phyloP scores from a whole-genome alignment of 2,797 vertebrate species.

The Hyperoplus immaculatus region DNA sequence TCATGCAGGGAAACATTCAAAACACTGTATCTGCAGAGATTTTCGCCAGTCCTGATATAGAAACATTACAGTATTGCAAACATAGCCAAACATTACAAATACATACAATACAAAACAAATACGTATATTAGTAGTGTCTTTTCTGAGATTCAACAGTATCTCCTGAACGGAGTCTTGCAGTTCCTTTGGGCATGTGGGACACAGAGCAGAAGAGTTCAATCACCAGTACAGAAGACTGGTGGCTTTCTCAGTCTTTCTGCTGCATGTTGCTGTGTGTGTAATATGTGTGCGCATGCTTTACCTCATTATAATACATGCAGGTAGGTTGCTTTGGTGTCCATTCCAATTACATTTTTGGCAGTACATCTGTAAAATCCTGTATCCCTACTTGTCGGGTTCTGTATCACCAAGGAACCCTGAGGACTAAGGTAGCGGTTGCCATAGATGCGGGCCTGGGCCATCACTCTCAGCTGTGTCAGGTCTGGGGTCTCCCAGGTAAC shows the following conservation, averaged over 20 bases:
- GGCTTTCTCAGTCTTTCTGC: slow-evolving; percentile 23
- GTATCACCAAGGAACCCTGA: slow-evolving; percentile 92
- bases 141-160: slow-evolving; percentile 73
- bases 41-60: slow-evolving; percentile 24
- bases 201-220: slow-evolving; percentile 44
- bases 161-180: slow-evolving; percentile 79
- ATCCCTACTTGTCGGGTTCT: slow-evolving; percentile 89
- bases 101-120: slow-evolving; percentile 38
- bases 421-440: slow-evolving; percentile 93
- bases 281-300: slow-evolving; percentile 18
- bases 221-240: slow-evolving; percentile 26
- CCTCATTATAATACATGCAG: slow-evolving; percentile 90
- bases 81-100: slow-evolving; percentile 39
- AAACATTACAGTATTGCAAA: slow-evolving; percentile 42
- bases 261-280: slow-evolving; percentile 20
- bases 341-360: slow-evolving; percentile 92
- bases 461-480: slow-evolving; percentile 85
- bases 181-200: slow-evolving; percentile 74
- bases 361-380: slow-evolving; percentile 94
- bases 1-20: slow-evolving; percentile 18
- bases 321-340: slow-evolving; percentile 92
- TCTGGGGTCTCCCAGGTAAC: slow-evolving; percentile 95
- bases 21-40: slow-evolving; percentile 8
- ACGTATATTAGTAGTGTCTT: slow-evolving; percentile 52
- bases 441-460: slow-evolving; percentile 88